Percentiles rank a stretch among this genome's conserved stretches.
phyloP scores from a whole-genome alignment of 2,113 vertebrate species.

The Paramormyrops kingsleyae region DNA sequence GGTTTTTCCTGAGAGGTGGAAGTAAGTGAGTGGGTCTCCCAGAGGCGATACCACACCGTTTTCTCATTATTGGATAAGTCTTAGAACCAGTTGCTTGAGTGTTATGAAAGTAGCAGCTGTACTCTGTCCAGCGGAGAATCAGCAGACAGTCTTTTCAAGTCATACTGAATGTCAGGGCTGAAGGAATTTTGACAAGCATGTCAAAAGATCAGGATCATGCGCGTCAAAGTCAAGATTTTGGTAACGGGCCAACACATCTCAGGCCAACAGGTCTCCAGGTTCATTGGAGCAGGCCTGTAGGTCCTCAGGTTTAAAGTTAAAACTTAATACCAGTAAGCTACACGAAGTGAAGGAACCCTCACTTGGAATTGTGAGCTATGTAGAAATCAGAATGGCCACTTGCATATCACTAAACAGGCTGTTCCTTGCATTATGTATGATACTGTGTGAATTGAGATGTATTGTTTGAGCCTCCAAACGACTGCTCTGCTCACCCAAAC shows the following conservation, averaged over 20 bases:
- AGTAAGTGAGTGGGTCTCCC: not conserved
- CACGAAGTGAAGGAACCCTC: not conserved
- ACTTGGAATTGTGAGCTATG: not conserved
- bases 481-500: not conserved
- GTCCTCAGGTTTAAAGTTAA: not conserved
- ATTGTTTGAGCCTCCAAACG: not conserved
- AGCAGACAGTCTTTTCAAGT: not conserved
- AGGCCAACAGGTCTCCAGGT: not conserved
- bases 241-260: not conserved
- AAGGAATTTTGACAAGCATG: not conserved
- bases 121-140: not conserved
- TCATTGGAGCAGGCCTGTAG: not conserved
- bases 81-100: not conserved
- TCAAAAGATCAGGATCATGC: not conserved
- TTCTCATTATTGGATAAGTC: not conserved
- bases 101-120: not conserved
- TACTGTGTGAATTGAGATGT: not conserved
- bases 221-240: not conserved
- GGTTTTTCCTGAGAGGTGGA: not conserved
- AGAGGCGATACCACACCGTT: not conserved
- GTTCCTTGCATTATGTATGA: not conserved
- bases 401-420: not conserved
- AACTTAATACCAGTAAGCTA: not conserved
- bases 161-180: not conserved
- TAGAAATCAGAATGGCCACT: not conserved